Percentiles rank a stretch among this genome's conserved stretches.
phyloP scores from a whole-genome alignment of 2,888 invertebrate species.

The Herminia tarsipennalis region DNA sequence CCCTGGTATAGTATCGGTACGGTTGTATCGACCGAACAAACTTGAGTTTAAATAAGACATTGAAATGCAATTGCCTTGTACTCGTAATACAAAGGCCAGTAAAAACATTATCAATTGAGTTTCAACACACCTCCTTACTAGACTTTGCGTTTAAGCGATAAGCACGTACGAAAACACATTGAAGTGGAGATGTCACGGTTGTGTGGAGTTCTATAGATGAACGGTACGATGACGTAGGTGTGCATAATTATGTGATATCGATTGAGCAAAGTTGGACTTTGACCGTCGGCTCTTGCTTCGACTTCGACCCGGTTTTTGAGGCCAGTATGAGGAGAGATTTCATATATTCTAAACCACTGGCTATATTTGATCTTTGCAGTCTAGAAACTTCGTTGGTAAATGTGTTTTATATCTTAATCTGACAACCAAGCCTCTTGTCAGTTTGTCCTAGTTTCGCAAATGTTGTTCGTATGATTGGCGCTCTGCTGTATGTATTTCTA shows the following conservation, averaged over 20 bases:
- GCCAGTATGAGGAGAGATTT: constrained; percentile 35
- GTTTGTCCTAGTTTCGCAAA: not conserved
- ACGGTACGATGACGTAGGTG: not conserved
- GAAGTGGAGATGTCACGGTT: constrained; percentile 37
- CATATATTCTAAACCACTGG: constrained; percentile 15
- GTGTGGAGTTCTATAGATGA: constrained; percentile 19
- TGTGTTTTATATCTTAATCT: not conserved
- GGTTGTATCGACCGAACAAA: not conserved
- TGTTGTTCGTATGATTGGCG: not conserved
- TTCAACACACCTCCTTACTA: constrained; percentile 15
- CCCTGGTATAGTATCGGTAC: not conserved
- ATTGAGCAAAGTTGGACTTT: constrained; percentile 41
- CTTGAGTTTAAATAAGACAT: not conserved
- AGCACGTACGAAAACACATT: constrained; percentile 44
- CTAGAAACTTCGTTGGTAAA: not conserved
- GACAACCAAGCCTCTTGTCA: not conserved
- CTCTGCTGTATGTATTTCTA: too few relatives aligned
- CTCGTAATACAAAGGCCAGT: constrained; percentile 3
- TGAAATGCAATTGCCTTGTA: not conserved
- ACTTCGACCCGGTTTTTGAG: constrained; percentile 27
- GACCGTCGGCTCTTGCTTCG: constrained; percentile 17
- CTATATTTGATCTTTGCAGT: not conserved
- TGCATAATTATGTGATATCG: constrained; percentile 11
- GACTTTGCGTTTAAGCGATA: constrained; percentile 40
- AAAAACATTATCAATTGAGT: not conserved